Conservation (phyloP, 2,797 vertebrate species). For the Centroberyx gerrardi region DNA sequence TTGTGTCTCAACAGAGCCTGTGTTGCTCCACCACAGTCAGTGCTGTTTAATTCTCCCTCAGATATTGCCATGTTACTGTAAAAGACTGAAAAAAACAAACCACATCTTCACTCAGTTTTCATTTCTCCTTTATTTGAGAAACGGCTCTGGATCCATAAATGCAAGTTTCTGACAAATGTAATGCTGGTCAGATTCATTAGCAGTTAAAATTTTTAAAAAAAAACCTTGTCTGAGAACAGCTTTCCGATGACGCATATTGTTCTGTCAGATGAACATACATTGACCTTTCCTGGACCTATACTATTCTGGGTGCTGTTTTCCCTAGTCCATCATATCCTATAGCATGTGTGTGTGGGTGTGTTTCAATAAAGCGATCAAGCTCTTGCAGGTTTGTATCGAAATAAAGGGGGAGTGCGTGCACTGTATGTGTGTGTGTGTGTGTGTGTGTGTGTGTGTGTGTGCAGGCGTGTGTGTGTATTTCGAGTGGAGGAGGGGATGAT, state of each 20-base stretch:
- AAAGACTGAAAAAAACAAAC: slow-evolving; percentile 41
- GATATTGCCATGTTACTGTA: slow-evolving; percentile 28
- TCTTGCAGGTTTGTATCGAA: not conserved
- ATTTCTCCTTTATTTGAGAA: slow-evolving; percentile 51
- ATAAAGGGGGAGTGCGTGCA: not conserved
- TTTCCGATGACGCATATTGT: slow-evolving; percentile 2
- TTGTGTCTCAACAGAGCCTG: slow-evolving; percentile 61
- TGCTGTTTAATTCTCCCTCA: slow-evolving; percentile 48
- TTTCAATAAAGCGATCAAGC: not conserved
- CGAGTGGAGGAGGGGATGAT: too few species aligned
- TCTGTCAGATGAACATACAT: too few species aligned
- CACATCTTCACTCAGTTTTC: slow-evolving; percentile 39
- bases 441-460: too few species aligned
- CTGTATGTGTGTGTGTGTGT: not conserved
- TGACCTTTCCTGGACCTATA: not conserved
- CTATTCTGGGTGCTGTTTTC: not conserved
- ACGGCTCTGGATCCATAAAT: slow-evolving; percentile 20
- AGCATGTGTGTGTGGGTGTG: slow-evolving; percentile 3
- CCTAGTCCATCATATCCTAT: not conserved
- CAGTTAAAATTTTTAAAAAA: slow-evolving; percentile 38
- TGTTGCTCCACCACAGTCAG: slow-evolving; percentile 61
- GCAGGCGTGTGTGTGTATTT: too few species aligned
- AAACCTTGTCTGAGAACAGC: slow-evolving; percentile 13
- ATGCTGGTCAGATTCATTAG: slow-evolving; percentile 6
- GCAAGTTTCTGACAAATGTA: slow-evolving; percentile 10